These are phyloP conservation scores for Onthophagus sagittarius DNA, from an alignment of 2,888 invertebrate genomes.

Conservation along the genomic window DNA sequence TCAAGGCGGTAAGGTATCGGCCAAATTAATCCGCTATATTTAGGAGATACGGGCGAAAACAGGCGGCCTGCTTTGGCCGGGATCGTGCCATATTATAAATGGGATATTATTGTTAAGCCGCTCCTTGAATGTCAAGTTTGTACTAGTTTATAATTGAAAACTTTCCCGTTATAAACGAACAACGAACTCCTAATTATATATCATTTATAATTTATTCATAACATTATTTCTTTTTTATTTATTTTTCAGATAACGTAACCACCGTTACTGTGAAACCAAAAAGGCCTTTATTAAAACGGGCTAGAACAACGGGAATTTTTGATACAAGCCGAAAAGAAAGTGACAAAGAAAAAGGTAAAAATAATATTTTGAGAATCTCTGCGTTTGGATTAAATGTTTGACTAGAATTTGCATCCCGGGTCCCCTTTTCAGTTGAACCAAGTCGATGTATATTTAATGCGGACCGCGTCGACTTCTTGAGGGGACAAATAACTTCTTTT, in stretches of 20 bases:
- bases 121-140: conserved; percentile 5
- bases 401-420: neutral
- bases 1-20: neutral
- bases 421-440: neutral
- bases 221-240: conserved; percentile 22
- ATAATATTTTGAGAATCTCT: neutral
- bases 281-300: conserved; percentile 77
- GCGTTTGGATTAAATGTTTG: neutral
- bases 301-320: conserved; percentile 83
- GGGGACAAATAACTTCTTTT: neutral
- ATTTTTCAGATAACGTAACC: conserved; percentile 49
- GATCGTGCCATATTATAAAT: neutral
- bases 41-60: neutral
- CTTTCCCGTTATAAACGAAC: neutral
- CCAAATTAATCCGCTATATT: conserved; percentile 12
- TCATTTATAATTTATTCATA: neutral
- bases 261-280: conserved; percentile 62
- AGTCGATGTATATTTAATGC: neutral
- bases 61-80: conserved; percentile 1
- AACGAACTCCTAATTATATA: neutral
- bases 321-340: conserved; percentile 67
- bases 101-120: conserved; percentile 4
- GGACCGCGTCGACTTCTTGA: neutral
- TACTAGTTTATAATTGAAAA: neutral
- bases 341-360: conserved; percentile 65